Conservation (phyloP, 2,797 vertebrate genomes). For the Euphonia xanthogaster region DNA sequence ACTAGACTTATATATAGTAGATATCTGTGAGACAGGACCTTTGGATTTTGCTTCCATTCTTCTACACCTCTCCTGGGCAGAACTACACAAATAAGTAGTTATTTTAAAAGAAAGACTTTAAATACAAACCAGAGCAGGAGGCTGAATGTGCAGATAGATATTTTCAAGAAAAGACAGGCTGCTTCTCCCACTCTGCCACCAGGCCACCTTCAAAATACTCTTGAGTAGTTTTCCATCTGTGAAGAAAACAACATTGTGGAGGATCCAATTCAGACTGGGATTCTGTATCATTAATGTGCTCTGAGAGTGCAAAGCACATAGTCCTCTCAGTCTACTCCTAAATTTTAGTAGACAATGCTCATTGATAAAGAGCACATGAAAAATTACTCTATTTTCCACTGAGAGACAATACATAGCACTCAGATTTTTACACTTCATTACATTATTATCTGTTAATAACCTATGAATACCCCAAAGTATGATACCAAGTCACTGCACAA, state of each 20-base stretch:
- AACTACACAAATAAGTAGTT: not conserved
- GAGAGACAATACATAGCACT: not conserved
- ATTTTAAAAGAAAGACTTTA: not conserved
- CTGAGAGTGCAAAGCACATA: not conserved
- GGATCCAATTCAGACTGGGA: not conserved
- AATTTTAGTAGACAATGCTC: not conserved
- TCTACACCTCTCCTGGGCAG: not conserved
- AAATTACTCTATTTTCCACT: not conserved
- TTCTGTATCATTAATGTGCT: not conserved
- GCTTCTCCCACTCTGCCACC: not conserved
- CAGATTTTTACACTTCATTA: not conserved
- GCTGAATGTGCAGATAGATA: not conserved
- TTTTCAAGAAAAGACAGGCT: not conserved
- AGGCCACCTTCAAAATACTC: not conserved
- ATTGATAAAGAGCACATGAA: not conserved
- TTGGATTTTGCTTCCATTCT: not conserved
- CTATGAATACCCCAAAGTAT: not conserved
- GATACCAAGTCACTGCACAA: not conserved
- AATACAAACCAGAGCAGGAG: not conserved
- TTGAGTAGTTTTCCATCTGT: not conserved
- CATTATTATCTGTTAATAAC: not conserved
- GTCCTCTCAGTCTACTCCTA: not conserved
- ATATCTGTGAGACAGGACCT: not conserved
- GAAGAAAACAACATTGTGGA: not conserved
- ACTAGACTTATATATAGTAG: not conserved